A percentile compares a stretch with the other conserved stretches of the same genome.
Conservation (phyloP, 2,888 invertebrate genomes). For the Lycocerus yunnanus region DNA sequence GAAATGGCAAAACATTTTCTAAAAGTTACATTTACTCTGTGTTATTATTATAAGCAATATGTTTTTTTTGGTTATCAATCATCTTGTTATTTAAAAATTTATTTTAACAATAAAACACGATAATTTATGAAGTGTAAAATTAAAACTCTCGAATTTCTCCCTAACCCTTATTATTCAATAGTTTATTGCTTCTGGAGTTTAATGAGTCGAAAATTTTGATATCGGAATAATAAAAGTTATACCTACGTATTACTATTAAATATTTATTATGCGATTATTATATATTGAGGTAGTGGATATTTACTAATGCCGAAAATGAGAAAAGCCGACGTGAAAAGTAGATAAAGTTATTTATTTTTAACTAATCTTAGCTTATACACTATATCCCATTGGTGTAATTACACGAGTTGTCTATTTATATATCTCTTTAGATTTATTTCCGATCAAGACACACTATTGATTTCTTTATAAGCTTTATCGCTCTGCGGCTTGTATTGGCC, state of each 20-base stretch:
- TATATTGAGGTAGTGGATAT: too few relatives aligned
- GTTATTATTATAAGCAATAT: background rate
- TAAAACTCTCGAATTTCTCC: background rate
- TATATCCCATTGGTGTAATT: slow-evolving; percentile 18
- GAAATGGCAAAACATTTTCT: background rate
- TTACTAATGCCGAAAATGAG: background rate
- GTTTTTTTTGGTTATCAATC: background rate
- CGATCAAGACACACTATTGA: slow-evolving; percentile 21
- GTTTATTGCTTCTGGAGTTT: background rate
- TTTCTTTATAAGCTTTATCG: slow-evolving; percentile 17
- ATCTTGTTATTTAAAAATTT: background rate
- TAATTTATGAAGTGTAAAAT: background rate
- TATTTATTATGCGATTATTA: too few relatives aligned
- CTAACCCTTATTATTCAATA: background rate
- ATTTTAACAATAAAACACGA: background rate
- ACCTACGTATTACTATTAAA: too few relatives aligned
- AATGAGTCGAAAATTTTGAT: background rate
- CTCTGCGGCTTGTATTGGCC: slow-evolving; percentile 12
- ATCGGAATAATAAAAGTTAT: too few relatives aligned
- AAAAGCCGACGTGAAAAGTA: background rate
- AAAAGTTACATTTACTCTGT: background rate
- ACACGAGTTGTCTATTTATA: slow-evolving; percentile 18
- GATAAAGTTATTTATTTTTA: background rate
- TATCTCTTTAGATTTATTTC: slow-evolving; percentile 17
- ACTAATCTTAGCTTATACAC: slow-evolving; percentile 3